These are phyloP conservation scores for Stercorarius parasiticus DNA, from an alignment of 2,113 vertebrate genomes.

Conservation along the genomic window DNA sequence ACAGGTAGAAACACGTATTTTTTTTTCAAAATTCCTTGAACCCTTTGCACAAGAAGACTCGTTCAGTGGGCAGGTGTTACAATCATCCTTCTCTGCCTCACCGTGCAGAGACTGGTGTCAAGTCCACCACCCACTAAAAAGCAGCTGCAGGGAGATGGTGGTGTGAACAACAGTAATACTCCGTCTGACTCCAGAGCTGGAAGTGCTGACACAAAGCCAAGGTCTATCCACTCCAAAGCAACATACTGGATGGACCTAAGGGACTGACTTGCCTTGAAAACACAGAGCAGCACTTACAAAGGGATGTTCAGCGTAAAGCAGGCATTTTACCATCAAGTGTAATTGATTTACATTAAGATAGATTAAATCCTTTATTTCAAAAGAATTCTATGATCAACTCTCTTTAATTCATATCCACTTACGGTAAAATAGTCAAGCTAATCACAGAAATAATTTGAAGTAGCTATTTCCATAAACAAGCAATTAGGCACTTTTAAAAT, in stretches of 20 bases:
- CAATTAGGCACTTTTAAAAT: conserved; percentile 16
- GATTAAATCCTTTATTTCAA: background rate
- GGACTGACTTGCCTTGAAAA: background rate
- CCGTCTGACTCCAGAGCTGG: rapidly evolving
- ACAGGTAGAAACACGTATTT: background rate
- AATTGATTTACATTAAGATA: background rate
- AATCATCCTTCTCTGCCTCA: background rate
- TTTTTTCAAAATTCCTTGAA: background rate
- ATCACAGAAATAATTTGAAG: conserved; percentile 35
- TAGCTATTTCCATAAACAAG: conserved; percentile 41
- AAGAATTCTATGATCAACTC: background rate
- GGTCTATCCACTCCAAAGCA: background rate
- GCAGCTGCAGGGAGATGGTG: background rate
- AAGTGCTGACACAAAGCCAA: background rate
- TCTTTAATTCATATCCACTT: conserved; percentile 29
- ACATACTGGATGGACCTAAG: background rate
- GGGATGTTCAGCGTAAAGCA: background rate
- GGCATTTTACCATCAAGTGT: background rate
- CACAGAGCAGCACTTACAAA: background rate
- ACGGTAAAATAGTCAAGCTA: background rate
- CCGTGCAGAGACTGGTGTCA: background rate
- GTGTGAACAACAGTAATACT: background rate
- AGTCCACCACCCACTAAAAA: background rate
- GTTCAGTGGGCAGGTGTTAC: background rate
- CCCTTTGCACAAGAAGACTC: background rate